Evolutionary conservation across 2,113 vertebrate genomes (phyloP).

Genomic region (Suncus etruscus): DNA sequence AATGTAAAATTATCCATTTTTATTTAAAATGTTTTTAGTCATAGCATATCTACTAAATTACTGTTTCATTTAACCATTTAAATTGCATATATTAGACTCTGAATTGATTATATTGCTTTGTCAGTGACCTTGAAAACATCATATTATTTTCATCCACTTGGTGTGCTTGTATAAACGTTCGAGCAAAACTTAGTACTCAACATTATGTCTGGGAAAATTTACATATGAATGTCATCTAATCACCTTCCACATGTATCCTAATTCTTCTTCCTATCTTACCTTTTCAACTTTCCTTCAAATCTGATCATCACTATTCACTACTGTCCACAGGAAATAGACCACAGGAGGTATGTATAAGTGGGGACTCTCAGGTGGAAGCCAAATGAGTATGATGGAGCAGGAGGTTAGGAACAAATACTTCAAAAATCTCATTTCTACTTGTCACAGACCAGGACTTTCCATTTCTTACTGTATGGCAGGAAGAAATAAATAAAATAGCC

Average conservation of each 20-base stretch:
- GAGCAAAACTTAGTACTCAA: not conserved
- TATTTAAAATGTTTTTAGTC: constrained; percentile 44
- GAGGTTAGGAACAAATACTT: not conserved
- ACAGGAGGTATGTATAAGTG: not conserved
- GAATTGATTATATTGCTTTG: constrained; percentile 20
- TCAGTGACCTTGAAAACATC: not conserved
- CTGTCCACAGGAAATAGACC: not conserved
- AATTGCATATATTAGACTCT: not conserved
- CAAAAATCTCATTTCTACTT: not conserved
- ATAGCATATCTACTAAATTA: constrained; percentile 2
- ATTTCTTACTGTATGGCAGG: too few relatives aligned
- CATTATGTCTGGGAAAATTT: not conserved
- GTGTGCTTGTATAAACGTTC: not conserved
- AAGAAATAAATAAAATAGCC: too few relatives aligned
- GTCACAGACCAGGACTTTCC: not conserved
- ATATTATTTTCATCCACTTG: constrained; percentile 11
- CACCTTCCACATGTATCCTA: not conserved
- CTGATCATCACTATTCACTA: not conserved
- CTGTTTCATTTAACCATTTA: not conserved
- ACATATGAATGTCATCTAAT: not conserved
- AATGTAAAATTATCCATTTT: constrained; percentile 14
- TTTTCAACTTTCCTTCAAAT: not conserved
- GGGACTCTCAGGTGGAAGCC: not conserved
- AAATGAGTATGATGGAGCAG: not conserved
- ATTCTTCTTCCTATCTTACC: not conserved